phyloP scores from a whole-genome alignment of 2,797 vertebrate species.

The Bovichtus variegatus region DNA sequence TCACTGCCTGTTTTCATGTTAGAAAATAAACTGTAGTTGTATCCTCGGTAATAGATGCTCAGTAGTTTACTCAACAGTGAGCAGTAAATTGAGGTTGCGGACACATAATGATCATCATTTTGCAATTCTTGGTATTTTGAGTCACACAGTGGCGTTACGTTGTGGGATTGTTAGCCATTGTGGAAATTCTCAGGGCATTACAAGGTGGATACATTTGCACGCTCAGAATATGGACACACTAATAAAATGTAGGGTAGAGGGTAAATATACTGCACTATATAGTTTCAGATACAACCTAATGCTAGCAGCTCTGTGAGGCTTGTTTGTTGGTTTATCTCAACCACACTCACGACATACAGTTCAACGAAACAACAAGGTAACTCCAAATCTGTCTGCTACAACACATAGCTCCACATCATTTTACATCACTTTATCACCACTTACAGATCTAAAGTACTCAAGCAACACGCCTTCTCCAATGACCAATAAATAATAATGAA shows the following conservation, averaged over 20 bases:
- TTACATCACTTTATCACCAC: neutral
- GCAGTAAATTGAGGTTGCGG: neutral
- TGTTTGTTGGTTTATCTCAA: neutral
- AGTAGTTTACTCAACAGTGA: neutral
- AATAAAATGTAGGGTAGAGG: too few species aligned
- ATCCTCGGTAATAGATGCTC: neutral
- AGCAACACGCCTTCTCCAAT: neutral
- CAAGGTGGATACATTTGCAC: neutral
- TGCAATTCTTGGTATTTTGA: neutral
- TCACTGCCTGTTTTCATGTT: neutral
- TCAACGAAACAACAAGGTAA: neutral
- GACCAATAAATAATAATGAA: neutral
- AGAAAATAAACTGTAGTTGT: neutral
- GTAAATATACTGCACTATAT: too few species aligned
- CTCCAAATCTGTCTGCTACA: neutral
- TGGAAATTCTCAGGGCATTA: neutral
- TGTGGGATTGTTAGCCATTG: neutral
- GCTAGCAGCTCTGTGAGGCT: too few species aligned
- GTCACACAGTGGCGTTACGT: neutral
- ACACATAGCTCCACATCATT: neutral
- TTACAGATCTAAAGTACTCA: neutral
- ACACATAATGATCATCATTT: neutral
- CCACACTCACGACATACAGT: too few species aligned
- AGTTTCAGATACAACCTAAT: too few species aligned
- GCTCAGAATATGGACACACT: neutral